Evolutionary conservation across 2,797 vertebrate species (phyloP), one percentile per base, ranked within the genome.

Genomic region (Aythya fuligula): DNA sequence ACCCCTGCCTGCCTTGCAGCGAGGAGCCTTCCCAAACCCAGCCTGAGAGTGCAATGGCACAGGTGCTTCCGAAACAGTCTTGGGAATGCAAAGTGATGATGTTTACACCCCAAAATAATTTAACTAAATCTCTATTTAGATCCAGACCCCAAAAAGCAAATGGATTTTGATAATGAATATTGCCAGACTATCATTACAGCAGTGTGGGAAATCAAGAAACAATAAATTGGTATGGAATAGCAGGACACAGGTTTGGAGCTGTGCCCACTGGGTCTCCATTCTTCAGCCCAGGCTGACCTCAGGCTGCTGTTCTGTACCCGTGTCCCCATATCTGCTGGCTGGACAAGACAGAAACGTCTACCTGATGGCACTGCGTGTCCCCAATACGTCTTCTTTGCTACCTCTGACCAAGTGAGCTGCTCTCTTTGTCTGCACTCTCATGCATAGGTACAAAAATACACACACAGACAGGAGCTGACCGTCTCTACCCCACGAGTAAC

Each of bases 11-110:
- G 28, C 7, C 60, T 57, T 32, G 57, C 8, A 11, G 72, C 0
- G 32, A 60, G 79, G 56, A 77, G 47, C 25, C 32, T n/a, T 38
- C 41, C 8, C 62, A 41, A 43, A 21, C 30, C 39, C 57, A 34
- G 65, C 21, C 64, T 1, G 15, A 7, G 3, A 17, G 43, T 41
- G 28, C 5, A 28, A 25, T 0, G 21, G 32, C 49, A 7, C 1
- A 1, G 18, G 7, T 1, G 4, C 8, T 2, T 45, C 34, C 4
- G 3, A 7, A 47, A 20, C 8, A 8, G 0, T 2, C 3, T 4
- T 4, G 53, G 22, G 74, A 34, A 10, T 1, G 9, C 49, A 27
- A 32, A 39, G 1, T 20, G 3, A 27, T 9, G 28, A 1, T 2
- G 2, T 32, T 57, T 6, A 1, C 45, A 45, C 13, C 34, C 25